Evolutionary conservation across 2,113 vertebrate species (phyloP), one percentile per base, ranked within the genome.

Genomic region (Macaca mulatta): DNA sequence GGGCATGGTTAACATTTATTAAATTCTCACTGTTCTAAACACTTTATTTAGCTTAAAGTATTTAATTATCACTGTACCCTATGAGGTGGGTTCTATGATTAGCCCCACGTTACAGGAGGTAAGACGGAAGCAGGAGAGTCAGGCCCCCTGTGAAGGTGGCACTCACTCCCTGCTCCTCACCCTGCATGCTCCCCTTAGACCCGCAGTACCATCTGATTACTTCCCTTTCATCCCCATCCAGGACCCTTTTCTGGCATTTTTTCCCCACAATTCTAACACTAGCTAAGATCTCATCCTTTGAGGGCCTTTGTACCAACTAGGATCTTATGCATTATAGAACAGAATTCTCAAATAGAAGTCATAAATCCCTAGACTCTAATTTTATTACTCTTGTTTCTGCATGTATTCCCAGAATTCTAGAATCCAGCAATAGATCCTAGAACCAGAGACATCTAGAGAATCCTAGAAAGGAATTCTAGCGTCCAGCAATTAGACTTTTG

Each of bases 291-390:
- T 90, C 70, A 79, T 52, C 84, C 45, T 92, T 82, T 40, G 48
- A n/a, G 9, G 67, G 43, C 6, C 74, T 90, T 90, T 22, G 38
- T 87, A 70, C 32, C 17, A 79, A 79, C 74, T 79, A 17, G 75
- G 75, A 50, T 32, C 69, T 87, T 48, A 75, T 83, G 9, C 48
- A 3, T 55, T 87, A 35, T 57, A 96, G 50, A 84, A 83, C 40
- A 90, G 43, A 97, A 83, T 94, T 94, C 50, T 95, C 96, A 85
- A 84, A 45, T 11, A n/a, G 30, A 92, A 83, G 40, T 67, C 78
- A 55, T 75, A 61, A 86, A 50, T 82, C 55, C 30, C 43, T 77
- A 78, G 40, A 45, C 3, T 72, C 69, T 25, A 10, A 69, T 72
- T 70, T 52, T 35, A 43, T 89, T 93, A 30, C 50, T 35, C 38